Evolutionary conservation across 2,797 vertebrate genomes (phyloP).

Genomic region (Leptatherina wallacei): DNA sequence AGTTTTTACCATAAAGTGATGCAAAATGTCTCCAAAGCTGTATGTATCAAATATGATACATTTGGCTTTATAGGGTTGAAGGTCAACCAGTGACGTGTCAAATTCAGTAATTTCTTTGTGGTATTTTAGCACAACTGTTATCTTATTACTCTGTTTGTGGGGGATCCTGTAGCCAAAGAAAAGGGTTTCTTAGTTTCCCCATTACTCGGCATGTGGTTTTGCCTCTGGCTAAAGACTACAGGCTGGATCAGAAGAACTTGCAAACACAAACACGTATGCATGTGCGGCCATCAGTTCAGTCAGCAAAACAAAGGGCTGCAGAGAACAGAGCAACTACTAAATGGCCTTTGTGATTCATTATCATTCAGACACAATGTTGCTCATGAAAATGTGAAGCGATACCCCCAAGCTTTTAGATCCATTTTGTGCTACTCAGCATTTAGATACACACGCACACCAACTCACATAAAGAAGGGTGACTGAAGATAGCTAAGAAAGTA

Average conservation of each 20-base stretch:
- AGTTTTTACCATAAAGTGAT: too few relatives aligned
- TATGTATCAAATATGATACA: too few relatives aligned
- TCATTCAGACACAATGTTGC: slow-evolving; percentile 20
- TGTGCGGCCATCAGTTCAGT: not conserved
- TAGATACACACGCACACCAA: slow-evolving; percentile 19
- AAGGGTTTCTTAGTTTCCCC: not conserved
- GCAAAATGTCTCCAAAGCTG: too few relatives aligned
- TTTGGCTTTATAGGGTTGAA: too few relatives aligned
- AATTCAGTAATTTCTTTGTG: not conserved
- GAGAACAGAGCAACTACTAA: not conserved
- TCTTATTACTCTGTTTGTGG: not conserved
- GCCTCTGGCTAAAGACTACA: not conserved
- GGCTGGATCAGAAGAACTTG: not conserved
- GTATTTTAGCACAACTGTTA: not conserved
- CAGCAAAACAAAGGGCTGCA: slow-evolving; percentile 13
- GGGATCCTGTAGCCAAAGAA: not conserved
- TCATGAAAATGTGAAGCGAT: slow-evolving; percentile 16
- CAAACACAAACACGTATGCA: not conserved
- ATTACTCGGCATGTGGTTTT: not conserved
- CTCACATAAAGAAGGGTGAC: slow-evolving; percentile 50
- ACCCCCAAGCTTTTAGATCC: slow-evolving; percentile 37
- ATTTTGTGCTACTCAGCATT: slow-evolving; percentile 38
- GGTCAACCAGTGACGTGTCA: too few relatives aligned
- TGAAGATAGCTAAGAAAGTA: slow-evolving; percentile 56
- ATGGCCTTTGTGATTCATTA: not conserved